A percentile compares a stretch with the other conserved stretches of the same genome.
phyloP scores from a whole-genome alignment of 2,888 invertebrate genomes.

The Orthosia gothica region DNA sequence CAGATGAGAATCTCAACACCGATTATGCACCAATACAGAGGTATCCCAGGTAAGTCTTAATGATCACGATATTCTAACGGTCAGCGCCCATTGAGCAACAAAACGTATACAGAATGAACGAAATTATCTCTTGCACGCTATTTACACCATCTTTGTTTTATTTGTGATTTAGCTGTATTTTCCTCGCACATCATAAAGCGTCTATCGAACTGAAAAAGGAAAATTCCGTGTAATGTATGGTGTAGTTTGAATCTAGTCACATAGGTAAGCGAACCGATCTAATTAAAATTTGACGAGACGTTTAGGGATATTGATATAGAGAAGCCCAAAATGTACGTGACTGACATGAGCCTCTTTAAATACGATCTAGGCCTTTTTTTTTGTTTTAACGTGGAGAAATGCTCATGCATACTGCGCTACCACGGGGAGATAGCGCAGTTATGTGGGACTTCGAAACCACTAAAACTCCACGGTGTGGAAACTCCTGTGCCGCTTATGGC shows the following conservation, averaged over 20 bases:
- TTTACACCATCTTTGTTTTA: background rate
- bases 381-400: too few species aligned
- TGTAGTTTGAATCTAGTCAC: too few species aligned
- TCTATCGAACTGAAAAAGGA: background rate
- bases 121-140: background rate
- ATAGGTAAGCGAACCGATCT: too few species aligned
- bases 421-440: too few species aligned
- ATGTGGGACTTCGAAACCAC: too few species aligned
- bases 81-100: constrained; percentile 19
- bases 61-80: constrained; percentile 6
- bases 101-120: background rate
- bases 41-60: constrained; percentile 92
- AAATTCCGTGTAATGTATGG: too few species aligned
- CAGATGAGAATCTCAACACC: constrained; percentile 96
- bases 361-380: too few species aligned
- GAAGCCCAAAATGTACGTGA: background rate
- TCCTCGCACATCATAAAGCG: background rate
- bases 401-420: too few species aligned
- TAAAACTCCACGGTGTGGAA: too few species aligned
- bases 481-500: too few species aligned
- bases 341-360: background rate
- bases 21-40: constrained; percentile 96
- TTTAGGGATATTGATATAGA: too few species aligned
- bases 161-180: background rate
- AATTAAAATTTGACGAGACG: too few species aligned